Evolutionary conservation across 2,888 invertebrate species (phyloP), one percentile per base, ranked within the genome.

Genomic region (Hetaerina titia): DNA sequence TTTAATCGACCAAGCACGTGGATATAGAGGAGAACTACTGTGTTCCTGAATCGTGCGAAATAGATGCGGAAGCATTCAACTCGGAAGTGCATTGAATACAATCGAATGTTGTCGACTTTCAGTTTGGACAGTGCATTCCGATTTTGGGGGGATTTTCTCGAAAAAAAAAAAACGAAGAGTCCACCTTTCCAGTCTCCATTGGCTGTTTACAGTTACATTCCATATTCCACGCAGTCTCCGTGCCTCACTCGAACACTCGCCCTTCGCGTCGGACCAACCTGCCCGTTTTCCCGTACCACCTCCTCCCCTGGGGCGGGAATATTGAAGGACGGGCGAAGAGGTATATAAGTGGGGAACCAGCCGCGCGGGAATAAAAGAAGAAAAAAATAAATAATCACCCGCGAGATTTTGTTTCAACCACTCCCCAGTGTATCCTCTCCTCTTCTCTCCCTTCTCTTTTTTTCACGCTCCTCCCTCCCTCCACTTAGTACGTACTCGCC

Each of bases 331-430:
- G 22, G 81, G 13, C 13, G 31, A 13, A 25, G 74, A 81, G 60
- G 60, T 11, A 60, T 11, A 31, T 25, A 81, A 81, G 81, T 11
- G 81, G 31, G 13, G 81, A 60, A 81, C 81, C 81, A 31, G 81
- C 81, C 81, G 13, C 31, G 31, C 81, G 31, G 31, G 31, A 81
- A 81, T 13, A 81, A 81, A 81, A 15, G 2, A n/a, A 69, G 2
- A 15, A 31, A 81, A 81, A 81, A 81, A 15, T 9, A 81, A 81
- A 22, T 19, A 81, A 11, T 2, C 31, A 7, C 45, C 45, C 45
- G 31, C 25, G 81, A 31, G 81, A 81, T 81, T 81, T 81, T 81
- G 81, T 81, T 81, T 31, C 81, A 81, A 31, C 81, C 81, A 81
- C 81, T 81, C 81, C 81, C n/a, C 69, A 8, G n/a, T 69, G n/a